phyloP scores from a whole-genome alignment of 2,797 vertebrate genomes.

The Menidia menidia region DNA sequence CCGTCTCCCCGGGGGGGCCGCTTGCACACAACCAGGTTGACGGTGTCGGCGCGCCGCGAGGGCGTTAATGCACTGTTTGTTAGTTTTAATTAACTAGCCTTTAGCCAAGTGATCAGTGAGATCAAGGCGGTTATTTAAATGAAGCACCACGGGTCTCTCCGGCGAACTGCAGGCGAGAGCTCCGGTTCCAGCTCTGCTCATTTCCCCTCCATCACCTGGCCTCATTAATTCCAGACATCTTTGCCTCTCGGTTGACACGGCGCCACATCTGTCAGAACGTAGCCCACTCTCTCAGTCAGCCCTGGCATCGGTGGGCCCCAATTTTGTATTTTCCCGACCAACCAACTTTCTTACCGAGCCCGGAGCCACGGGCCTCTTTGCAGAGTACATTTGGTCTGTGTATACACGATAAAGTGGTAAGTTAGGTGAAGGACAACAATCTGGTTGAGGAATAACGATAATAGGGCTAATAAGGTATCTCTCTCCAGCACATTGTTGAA shows the following conservation, averaged over 20 bases:
- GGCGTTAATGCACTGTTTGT: constrained; percentile 64
- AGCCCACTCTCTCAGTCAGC: constrained; percentile 57
- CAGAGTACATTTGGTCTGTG: constrained; percentile 62
- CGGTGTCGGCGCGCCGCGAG: constrained; percentile 47
- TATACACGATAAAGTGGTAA: constrained; percentile 70
- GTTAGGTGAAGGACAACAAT: constrained; percentile 78
- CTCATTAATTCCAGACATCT: constrained; percentile 68
- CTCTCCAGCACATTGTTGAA: constrained; percentile 76
- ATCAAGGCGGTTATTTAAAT: constrained; percentile 71
- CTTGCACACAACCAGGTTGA: constrained; percentile 45
- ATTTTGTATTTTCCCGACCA: constrained; percentile 40
- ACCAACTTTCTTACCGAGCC: constrained; percentile 42
- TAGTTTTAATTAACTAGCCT: constrained; percentile 74
- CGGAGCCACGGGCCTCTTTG: constrained; percentile 51
- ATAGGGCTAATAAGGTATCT: constrained; percentile 80
- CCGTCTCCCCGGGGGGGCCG: constrained; percentile 48
- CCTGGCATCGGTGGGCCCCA: constrained; percentile 57
- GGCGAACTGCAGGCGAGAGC: constrained; percentile 57
- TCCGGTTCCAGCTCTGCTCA: constrained; percentile 33
- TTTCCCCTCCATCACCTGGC: constrained; percentile 48
- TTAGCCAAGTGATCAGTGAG: constrained; percentile 70
- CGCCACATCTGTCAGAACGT: constrained; percentile 63
- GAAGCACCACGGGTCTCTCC: constrained; percentile 46
- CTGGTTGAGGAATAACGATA: constrained; percentile 68
- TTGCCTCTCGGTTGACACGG: constrained; percentile 56